phyloP scores from a whole-genome alignment of 2,113 vertebrate genomes.

The Prunella fulvescens region DNA sequence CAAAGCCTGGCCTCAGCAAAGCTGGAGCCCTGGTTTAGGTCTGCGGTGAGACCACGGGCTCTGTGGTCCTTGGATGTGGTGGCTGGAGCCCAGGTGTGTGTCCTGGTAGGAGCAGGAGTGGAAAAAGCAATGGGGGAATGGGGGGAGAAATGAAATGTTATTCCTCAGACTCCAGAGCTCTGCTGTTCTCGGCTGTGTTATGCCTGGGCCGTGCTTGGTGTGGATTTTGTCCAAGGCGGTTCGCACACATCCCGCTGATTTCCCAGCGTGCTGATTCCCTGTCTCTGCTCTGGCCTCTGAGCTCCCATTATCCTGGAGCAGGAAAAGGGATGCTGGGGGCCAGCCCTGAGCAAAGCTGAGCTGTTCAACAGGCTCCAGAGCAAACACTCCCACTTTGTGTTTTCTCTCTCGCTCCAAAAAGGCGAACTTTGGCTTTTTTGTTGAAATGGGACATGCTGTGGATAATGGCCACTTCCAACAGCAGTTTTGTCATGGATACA shows the following conservation, averaged over 20 bases:
- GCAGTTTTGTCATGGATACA: not conserved
- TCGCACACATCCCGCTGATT: not conserved
- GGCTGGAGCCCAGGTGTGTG: constrained; percentile 13
- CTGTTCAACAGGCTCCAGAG: not conserved
- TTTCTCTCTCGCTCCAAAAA: not conserved
- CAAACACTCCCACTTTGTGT: not conserved
- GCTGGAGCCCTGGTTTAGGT: not conserved
- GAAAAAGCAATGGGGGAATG: not conserved
- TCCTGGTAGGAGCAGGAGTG: not conserved
- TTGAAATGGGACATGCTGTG: not conserved
- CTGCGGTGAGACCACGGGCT: not conserved
- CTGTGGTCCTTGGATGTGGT: not conserved
- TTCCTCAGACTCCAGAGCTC: not conserved
- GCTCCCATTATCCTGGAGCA: constrained; percentile 23
- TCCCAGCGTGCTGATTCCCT: constrained; percentile 16
- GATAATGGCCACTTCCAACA: not conserved
- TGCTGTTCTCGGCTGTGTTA: not conserved
- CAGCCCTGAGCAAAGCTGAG: not conserved
- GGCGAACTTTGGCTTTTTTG: not conserved
- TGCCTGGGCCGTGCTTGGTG: not conserved
- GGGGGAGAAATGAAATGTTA: not conserved
- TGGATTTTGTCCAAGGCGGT: constrained; percentile 20
- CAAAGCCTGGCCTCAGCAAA: not conserved
- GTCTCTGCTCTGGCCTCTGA: not conserved
- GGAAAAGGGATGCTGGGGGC: constrained; percentile 9